Evolutionary conservation across 2,888 invertebrate species (phyloP), one percentile per base, ranked within the genome.

Genomic region (Globia sparganii): DNA sequence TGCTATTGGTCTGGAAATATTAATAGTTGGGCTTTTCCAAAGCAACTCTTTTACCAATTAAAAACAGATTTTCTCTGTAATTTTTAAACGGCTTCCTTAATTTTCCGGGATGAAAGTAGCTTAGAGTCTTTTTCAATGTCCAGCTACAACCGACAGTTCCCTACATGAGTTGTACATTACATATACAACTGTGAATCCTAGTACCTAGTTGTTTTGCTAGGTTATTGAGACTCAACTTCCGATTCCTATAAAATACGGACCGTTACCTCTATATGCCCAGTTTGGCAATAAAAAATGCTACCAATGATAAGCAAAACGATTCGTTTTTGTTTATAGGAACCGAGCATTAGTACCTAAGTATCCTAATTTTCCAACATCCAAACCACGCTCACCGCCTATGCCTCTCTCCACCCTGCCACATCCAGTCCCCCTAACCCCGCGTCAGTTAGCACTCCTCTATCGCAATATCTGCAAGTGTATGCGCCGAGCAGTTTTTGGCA

Each of bases 401-500:
- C 28, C 15, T 31, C 3, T 37, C 25, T 4, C 2, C 11, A 6
- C 15, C 1, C 4, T 64, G 62, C 31, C 89, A 62, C 83, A 80
- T 91, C 91, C 43, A 89, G 73, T 3, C 1, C 18, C 56, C 2
- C 0, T 79, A 79, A 0, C 37, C 73, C 84, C 21, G 0, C 34
- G 80, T 69, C 78, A 81, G 74, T 87, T 84, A 79, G 75, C 76
- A 71, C 86, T 77, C 64, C 72, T 83, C 81, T 88, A 91, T 90
- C 89, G 90, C 84, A 90, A 91, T 92, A 92, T 93, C 93, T 92
- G 93, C 92, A 91, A 88, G 88, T 87, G 85, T 86, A 87, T 86
- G 86, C 87, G 86, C 84, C 81, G 83, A 77, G 86, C 86, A 90
- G 90, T 89, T 93, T 92, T 94, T 94, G 94, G 94, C 94, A 93